Evolutionary conservation across 1,140 invertebrate species (phyloP).

Genomic region (Panagrolaimus sp.): DNA sequence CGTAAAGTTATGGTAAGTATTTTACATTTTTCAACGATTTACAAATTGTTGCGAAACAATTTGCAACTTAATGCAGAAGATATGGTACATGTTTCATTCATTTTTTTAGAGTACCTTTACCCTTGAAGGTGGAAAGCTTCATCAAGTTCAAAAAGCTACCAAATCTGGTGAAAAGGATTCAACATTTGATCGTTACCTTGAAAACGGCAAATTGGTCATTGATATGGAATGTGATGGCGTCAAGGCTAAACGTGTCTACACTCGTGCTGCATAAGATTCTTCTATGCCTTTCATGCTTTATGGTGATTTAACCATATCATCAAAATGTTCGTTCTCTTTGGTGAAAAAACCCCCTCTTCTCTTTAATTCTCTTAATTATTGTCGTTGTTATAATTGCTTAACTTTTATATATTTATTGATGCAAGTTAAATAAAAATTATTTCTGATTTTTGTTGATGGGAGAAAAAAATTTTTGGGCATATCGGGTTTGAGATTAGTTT

Average conservation of each 20-base stretch:
- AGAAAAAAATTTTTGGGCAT: no score
- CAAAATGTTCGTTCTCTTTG: no score
- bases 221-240: constrained; percentile 3
- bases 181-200: constrained; percentile 7
- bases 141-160: constrained; percentile 15
- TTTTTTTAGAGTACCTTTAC: constrained; percentile 1
- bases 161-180: constrained; percentile 2
- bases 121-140: constrained; percentile 9
- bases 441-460: no score
- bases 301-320: no score
- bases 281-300: neutral
- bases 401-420: no score
- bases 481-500: no score
- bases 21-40: neutral
- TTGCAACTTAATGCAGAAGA: no score
- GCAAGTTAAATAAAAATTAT: no score
- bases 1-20: neutral
- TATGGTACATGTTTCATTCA: neutral
- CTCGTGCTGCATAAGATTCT: neutral
- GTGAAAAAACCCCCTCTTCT: no score
- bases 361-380: no score
- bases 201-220: neutral
- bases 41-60: neutral
- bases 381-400: no score
- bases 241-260: neutral